These are phyloP conservation scores for Pocillopora damicornis DNA, from an alignment of 64 coral and sea anemone genomes.

Conservation along the genomic window DNA sequence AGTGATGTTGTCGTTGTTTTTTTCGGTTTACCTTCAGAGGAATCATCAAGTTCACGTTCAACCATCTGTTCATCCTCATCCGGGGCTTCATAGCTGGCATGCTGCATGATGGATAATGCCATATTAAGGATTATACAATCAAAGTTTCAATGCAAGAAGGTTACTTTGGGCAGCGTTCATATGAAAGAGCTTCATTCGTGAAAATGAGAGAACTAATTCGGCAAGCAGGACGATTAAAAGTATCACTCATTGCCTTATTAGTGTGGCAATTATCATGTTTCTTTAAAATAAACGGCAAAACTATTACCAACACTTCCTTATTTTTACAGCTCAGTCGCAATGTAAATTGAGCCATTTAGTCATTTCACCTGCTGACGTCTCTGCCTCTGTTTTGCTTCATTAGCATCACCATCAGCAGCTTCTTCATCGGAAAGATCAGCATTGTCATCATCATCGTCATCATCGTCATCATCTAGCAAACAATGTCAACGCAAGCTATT, in stretches of 20 bases:
- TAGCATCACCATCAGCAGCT: constrained; percentile 89
- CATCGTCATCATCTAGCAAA: background rate
- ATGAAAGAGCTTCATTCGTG: too few species aligned
- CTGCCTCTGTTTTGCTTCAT: constrained; percentile 71
- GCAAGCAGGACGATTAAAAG: too few species aligned
- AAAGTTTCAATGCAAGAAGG: background rate
- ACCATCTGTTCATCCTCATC: constrained; percentile 79
- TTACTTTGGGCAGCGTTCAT: too few species aligned
- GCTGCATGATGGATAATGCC: constrained; percentile 34
- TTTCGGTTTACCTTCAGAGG: constrained; percentile 52
- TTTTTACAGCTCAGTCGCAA: too few species aligned
- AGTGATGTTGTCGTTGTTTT: background rate
- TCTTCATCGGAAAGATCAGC: constrained; percentile 90
- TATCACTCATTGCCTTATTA: too few species aligned
- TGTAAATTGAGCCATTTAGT: background rate
- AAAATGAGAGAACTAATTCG: too few species aligned
- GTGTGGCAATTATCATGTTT: too few species aligned
- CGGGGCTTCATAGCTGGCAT: constrained; percentile 87
- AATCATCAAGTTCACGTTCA: constrained; percentile 53
- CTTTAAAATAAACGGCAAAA: background rate
- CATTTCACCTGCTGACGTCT: constrained; percentile 75
- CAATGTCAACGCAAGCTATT: background rate
- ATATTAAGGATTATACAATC: background rate
- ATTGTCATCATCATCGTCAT: constrained; percentile 85
- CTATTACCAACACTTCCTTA: too few species aligned